Evolutionary conservation across 2,888 invertebrate genomes (phyloP).

Genomic region (Altica lythri): DNA sequence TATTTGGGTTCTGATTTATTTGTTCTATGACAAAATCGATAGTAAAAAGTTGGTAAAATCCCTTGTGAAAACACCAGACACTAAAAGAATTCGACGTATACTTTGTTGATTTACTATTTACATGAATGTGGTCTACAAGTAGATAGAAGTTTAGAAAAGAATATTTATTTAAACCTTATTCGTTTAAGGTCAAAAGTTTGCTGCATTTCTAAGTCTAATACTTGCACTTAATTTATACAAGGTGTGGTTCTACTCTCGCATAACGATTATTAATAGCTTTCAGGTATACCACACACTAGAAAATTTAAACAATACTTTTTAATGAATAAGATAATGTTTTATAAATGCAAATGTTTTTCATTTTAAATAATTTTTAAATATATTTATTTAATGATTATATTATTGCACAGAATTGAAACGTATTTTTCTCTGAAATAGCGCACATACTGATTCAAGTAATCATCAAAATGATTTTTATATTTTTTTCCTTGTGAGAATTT

Average conservation of each 20-base stretch:
- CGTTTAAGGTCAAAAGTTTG: slow-evolving; percentile 3
- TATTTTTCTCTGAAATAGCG: too few species aligned
- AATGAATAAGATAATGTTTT: too few species aligned
- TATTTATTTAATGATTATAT: too few species aligned
- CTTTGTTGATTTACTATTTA: slow-evolving; percentile 17
- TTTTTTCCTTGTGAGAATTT: too few species aligned
- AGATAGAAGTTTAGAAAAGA: slow-evolving; percentile 1
- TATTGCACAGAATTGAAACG: too few species aligned
- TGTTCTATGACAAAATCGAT: slow-evolving; percentile 24
- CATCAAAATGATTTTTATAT: too few species aligned
- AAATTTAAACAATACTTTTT: too few species aligned
- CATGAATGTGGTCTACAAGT: slow-evolving; percentile 7
- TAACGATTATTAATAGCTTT: too few species aligned
- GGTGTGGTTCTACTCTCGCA: slow-evolving; percentile 5
- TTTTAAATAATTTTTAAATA: too few species aligned
- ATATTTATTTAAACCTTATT: slow-evolving; percentile 9
- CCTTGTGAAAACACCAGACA: slow-evolving; percentile 11
- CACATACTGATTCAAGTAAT: too few species aligned
- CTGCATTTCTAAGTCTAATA: slow-evolving; percentile 1
- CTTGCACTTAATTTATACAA: not conserved
- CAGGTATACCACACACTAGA: too few species aligned
- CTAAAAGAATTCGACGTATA: slow-evolving; percentile 8
- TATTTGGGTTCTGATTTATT: slow-evolving; percentile 25
- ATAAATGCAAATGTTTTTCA: too few species aligned
- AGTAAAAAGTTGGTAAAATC: slow-evolving; percentile 23